Percentiles rank a stretch among this genome's conserved stretches.
These are phyloP conservation scores for Tetragonula clypearis DNA, from an alignment of 1,140 invertebrate genomes.

Conservation along the genomic window DNA sequence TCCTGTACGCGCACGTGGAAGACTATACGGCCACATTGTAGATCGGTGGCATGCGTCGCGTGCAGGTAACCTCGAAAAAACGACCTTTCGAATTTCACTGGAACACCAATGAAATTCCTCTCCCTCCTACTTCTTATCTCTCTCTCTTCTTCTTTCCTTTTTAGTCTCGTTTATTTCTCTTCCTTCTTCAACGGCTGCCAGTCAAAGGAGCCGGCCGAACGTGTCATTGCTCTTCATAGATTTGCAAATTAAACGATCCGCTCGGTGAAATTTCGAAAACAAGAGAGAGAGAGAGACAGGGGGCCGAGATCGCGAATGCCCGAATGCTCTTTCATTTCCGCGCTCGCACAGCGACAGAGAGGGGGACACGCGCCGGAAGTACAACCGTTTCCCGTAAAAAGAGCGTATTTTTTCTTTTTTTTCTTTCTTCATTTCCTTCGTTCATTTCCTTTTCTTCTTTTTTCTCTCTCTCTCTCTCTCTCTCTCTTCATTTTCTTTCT, in stretches of 20 bases:
- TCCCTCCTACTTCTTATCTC: conserved; percentile 11
- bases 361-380: not conserved
- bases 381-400: not conserved
- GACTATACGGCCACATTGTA: not conserved
- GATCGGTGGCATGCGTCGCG: conserved; percentile 4
- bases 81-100: conserved; percentile 61
- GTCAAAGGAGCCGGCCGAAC: conserved; percentile 1
- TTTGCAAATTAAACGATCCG: conserved; percentile 43
- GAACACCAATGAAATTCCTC: conserved; percentile 42
- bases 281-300: not conserved
- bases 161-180: no score
- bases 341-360: not conserved
- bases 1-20: not conserved
- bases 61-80: conserved; percentile 51
- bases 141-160: not conserved
- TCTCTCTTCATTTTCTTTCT: not conserved
- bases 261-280: conserved; percentile 26
- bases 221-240: not conserved
- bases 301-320: not conserved
- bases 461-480: no score
- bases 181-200: not conserved
- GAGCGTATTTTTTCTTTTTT: not conserved
- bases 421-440: no score
- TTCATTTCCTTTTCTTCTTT: not conserved
- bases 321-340: not conserved